Conservation (phyloP, 2,113 vertebrate genomes). For the Morone saxatilis region DNA sequence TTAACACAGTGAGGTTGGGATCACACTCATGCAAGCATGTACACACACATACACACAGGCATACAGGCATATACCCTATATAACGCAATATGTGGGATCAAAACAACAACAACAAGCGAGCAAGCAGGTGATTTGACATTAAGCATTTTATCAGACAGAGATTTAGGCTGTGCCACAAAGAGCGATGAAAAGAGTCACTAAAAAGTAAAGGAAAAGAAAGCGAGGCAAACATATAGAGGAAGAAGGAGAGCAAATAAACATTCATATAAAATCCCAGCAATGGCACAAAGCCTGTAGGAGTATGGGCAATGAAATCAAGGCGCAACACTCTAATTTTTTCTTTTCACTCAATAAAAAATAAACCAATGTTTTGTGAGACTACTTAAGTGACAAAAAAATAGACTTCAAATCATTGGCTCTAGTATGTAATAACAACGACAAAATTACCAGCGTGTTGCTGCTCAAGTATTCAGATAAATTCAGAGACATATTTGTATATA, state of each 20-base stretch:
- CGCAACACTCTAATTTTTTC: too few species aligned
- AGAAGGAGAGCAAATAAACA: neutral
- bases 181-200: neutral
- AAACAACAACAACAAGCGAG: constrained; percentile 11
- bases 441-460: too few species aligned
- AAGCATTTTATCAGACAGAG: constrained; percentile 31
- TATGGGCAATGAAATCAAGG: too few species aligned
- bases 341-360: neutral
- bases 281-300: neutral
- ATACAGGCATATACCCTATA: neutral
- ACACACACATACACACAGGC: neutral
- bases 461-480: too few species aligned
- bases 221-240: neutral
- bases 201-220: neutral
- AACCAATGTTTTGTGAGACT: neutral
- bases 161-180: neutral
- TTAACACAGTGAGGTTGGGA: constrained; percentile 18
- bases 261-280: neutral
- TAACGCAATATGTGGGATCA: constrained; percentile 37
- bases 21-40: neutral
- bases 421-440: too few species aligned
- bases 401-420: neutral
- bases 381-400: neutral
- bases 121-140: constrained; percentile 30
- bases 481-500: too few species aligned